Conservation (phyloP, 1,140 invertebrate genomes). For the Chironomus tepperi region DNA sequence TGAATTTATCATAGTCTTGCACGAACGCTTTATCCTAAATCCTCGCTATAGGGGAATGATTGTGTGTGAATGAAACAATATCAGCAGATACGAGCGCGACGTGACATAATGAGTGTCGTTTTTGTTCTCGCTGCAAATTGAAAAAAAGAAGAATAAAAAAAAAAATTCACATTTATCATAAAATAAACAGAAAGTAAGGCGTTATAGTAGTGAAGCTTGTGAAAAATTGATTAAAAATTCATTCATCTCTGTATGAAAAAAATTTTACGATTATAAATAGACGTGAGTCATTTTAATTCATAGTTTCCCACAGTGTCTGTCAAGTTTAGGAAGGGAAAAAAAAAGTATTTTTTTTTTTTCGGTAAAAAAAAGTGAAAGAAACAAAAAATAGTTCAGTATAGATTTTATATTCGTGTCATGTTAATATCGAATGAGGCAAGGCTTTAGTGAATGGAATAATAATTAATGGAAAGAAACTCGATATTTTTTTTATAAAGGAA, state of each 20-base stretch:
- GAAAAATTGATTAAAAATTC: not conserved
- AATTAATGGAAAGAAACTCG: not conserved
- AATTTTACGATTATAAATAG: not conserved
- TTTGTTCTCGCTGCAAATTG: slow-evolving; percentile 13
- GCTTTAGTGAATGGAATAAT: not conserved
- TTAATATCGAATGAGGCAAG: slow-evolving; percentile 4
- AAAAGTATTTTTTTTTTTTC: not conserved
- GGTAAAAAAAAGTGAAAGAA: not conserved
- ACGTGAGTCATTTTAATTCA: not conserved
- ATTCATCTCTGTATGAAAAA: not conserved
- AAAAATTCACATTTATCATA: not conserved
- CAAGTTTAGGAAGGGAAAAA: not conserved
- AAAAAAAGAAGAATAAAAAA: not conserved
- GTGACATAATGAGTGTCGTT: slow-evolving; percentile 6
- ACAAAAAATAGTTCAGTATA: not conserved
- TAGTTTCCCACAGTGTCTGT: too few species aligned
- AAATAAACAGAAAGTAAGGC: not conserved
- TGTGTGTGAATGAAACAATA: not conserved
- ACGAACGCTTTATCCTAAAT: not conserved
- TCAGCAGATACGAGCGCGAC: slow-evolving; percentile 4
- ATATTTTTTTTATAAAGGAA: not conserved
- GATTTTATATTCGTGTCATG: not conserved
- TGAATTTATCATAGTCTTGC: not conserved
- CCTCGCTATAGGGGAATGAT: not conserved
- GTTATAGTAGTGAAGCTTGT: too few species aligned